Evolutionary conservation across 1,140 invertebrate species (phyloP), one percentile per base, ranked within the genome.

Genomic region (Coptotermes formosanus): DNA sequence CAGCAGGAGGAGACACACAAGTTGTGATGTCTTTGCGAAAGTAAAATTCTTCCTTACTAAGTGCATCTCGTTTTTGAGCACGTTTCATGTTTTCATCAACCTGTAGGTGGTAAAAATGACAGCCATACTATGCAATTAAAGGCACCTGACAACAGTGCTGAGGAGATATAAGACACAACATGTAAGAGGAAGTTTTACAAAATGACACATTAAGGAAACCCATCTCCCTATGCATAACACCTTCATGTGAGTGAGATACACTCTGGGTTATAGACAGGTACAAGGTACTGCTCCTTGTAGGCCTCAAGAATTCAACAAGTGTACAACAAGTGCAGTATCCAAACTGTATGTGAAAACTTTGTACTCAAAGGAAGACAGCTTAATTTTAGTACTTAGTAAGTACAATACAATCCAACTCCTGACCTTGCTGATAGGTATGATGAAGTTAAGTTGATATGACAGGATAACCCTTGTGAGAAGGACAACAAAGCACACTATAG

Each of bases 71-170:
- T 90, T 96, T 96, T 92, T 99, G 98, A 19, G 98, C 98, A 84
- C 94, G 95, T 89, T 96, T 94, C 98, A 99, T 99, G 91, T 99
- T 99, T 91, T 99, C 98, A 91, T 99, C 98, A 81, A 99, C 97
- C 95, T 96, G 87, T 7, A 84, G 21, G 48, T 44, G 48, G 3
- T 55, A 32, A 64, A 45, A 12, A 55, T 48, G 9, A 48, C 45
- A 12, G 45, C 45, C 14, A 48, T 48, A 12, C 45, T 16, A 38
- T 38, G 2, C 38, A 38, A 38, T 38, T 38, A 38, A 38, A 38
- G 38, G 38, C 38, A 38, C 4, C 4, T 38, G 38, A 38, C 38
- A 38, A 38, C 38, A 38, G 38, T 38, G 38, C 38, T 38, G 38
- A 38, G 38, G 38, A 38, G 38, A 38, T 38, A 4, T 38, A 38